Conservation (phyloP, 2,113 vertebrate genomes). For the Pluvianellus socialis region DNA sequence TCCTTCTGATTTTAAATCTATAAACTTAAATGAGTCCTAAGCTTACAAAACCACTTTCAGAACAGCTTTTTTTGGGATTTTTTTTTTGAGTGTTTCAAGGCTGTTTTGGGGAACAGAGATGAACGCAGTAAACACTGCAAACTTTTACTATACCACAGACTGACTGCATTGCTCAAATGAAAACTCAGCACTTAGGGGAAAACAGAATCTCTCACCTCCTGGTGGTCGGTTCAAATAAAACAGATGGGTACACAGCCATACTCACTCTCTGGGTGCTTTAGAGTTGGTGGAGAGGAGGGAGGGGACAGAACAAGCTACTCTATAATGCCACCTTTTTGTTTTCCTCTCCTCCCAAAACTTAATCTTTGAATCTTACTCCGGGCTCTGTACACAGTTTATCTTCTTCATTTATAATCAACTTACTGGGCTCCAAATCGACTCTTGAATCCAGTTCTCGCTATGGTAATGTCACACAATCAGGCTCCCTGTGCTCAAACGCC, state of each 20-base stretch:
- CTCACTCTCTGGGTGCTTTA: background rate
- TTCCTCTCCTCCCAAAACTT: background rate
- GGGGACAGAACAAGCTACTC: background rate
- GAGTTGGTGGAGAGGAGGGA: background rate
- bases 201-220: background rate
- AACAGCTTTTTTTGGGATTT: fast-evolving
- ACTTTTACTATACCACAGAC: background rate
- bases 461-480: background rate
- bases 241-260: background rate
- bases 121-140: background rate
- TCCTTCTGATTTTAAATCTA: background rate
- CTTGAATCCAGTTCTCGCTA: background rate
- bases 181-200: background rate
- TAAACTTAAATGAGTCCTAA: background rate
- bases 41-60: background rate
- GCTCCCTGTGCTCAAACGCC: background rate
- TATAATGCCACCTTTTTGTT: background rate
- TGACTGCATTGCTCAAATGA: background rate
- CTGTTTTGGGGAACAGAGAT: background rate
- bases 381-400: background rate
- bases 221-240: background rate
- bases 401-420: background rate
- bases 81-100: background rate
- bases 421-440: background rate
- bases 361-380: background rate